These are phyloP conservation scores for Epistrophe grossulariae DNA, from an alignment of 2,888 invertebrate species.

Conservation along the genomic window DNA sequence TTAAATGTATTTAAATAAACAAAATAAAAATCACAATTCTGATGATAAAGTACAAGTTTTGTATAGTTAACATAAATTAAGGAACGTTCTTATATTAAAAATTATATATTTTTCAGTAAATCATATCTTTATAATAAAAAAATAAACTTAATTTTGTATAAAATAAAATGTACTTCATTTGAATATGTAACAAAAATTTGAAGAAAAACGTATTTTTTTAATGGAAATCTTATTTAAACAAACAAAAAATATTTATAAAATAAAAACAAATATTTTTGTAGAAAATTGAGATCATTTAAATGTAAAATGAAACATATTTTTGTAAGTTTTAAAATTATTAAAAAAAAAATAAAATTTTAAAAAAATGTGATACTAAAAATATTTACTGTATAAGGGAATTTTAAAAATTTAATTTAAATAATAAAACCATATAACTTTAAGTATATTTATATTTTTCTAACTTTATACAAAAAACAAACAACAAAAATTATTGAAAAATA, in stretches of 20 bases:
- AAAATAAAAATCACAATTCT: constrained; percentile 43
- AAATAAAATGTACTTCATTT: not conserved
- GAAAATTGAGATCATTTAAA: constrained; percentile 20
- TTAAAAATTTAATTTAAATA: constrained; percentile 42
- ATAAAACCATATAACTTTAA: constrained; percentile 29
- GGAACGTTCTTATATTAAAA: constrained; percentile 36
- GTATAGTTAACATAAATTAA: constrained; percentile 62
- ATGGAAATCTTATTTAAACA: not conserved
- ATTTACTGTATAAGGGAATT: constrained; percentile 51
- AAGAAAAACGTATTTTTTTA: not conserved
- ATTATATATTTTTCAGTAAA: constrained; percentile 9
- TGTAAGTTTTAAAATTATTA: constrained; percentile 26
- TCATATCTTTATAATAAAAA: constrained; percentile 51
- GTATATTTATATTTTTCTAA: constrained; percentile 53
- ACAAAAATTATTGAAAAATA: constrained; percentile 57
- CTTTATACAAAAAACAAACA: constrained; percentile 56
- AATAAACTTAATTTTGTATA: not conserved
- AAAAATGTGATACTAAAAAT: constrained; percentile 68
- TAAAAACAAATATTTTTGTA: constrained; percentile 35
- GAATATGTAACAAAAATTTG: not conserved
- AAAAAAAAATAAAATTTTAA: constrained; percentile 17
- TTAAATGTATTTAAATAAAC: constrained; percentile 41
- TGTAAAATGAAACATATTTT: constrained; percentile 57
- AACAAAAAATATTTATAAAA: constrained; percentile 30
- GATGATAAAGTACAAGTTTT: constrained; percentile 68